Conservation (phyloP, 1,140 invertebrate genomes). For the Drosophila orosa region DNA sequence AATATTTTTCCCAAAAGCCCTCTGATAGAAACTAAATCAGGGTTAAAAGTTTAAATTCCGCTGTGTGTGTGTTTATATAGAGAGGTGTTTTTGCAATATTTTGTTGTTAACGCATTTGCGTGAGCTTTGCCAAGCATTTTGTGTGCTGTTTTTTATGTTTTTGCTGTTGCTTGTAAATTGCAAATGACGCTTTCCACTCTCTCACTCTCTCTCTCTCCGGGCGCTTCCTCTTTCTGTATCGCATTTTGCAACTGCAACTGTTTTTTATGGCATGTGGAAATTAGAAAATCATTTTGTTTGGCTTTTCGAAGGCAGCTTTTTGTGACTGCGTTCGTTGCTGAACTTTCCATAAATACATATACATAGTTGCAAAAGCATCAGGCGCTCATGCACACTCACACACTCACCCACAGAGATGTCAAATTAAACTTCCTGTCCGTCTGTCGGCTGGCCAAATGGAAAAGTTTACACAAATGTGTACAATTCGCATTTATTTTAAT, state of each 20-base stretch:
- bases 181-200: constrained; percentile 62
- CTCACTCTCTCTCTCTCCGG: constrained; percentile 7
- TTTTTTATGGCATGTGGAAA: constrained; percentile 71
- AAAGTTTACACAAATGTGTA: constrained; percentile 56
- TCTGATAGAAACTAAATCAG: not conserved
- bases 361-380: constrained; percentile 45
- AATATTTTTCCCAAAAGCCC: not conserved
- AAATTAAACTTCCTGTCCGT: constrained; percentile 78
- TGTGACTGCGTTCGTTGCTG: constrained; percentile 29
- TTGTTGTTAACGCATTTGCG: constrained; percentile 16
- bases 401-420: constrained; percentile 40
- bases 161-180: constrained; percentile 56
- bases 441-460: constrained; percentile 47
- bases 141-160: constrained; percentile 7
- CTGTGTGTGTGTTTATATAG: not conserved
- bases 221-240: constrained; percentile 20
- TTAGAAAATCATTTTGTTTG: constrained; percentile 76
- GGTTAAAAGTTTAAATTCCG: not conserved
- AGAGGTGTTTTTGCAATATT: not conserved
- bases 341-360: constrained; percentile 52
- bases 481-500: constrained; percentile 64
- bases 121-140: constrained; percentile 8
- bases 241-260: constrained; percentile 11
- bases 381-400: constrained; percentile 8
- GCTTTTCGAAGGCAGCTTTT: constrained; percentile 41